These are phyloP conservation scores for Scolopax bukidnonensis DNA, from an alignment of 2,797 vertebrate species.

Conservation along the genomic window DNA sequence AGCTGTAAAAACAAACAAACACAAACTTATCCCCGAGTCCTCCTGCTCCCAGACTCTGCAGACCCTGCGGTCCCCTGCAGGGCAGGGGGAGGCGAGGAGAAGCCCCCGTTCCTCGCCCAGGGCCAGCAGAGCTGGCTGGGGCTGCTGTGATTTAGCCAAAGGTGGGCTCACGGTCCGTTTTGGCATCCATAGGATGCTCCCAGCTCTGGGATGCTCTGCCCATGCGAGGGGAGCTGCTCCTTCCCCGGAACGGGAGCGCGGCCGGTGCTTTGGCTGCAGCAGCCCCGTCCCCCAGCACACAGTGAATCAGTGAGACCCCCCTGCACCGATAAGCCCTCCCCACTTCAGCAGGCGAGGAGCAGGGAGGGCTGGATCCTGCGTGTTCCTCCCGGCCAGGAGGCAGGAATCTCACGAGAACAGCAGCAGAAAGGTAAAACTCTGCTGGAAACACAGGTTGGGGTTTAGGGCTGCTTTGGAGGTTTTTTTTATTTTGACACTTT, in stretches of 20 bases:
- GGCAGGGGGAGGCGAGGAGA: rapidly evolving
- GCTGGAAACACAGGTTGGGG: conserved; percentile 8
- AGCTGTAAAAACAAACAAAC: conserved; percentile 3
- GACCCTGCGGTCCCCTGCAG: rapidly evolving
- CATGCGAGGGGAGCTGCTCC: neutral
- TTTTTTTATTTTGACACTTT: neutral
- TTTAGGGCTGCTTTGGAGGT: neutral
- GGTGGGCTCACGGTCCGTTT: rapidly evolving
- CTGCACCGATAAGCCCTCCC: conserved; percentile 8
- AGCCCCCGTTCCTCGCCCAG: rapidly evolving
- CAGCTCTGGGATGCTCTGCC: neutral
- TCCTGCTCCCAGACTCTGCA: neutral
- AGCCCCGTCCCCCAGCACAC: neutral
- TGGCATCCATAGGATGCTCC: rapidly evolving
- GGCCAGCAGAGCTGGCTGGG: neutral
- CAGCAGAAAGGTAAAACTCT: neutral
- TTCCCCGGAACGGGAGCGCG: rapidly evolving
- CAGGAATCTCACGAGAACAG: conserved; percentile 18
- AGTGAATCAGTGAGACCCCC: conserved; percentile 38
- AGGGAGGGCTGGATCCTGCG: neutral
- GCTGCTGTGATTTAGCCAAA: neutral
- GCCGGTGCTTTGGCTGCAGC: neutral
- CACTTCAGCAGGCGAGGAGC: conserved; percentile 9
- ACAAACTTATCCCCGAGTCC: neutral
- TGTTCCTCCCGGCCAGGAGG: conserved; percentile 11